Conservation (phyloP, 2,888 invertebrate species). For the Napeogenes sylphis region DNA sequence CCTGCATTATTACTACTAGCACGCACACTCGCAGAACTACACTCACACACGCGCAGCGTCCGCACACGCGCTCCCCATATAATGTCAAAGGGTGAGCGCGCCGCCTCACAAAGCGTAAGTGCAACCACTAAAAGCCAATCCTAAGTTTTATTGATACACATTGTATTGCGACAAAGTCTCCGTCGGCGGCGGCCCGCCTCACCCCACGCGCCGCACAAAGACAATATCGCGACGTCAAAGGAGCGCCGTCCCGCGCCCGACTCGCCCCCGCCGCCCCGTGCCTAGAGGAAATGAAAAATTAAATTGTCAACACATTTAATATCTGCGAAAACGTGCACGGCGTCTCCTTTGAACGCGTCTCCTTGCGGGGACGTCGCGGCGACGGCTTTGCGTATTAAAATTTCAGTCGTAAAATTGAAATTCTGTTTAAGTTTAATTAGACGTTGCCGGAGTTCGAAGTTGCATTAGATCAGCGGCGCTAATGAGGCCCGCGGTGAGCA, state of each 20-base stretch:
- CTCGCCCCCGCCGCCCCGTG: constrained; percentile 43
- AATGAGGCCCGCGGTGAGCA: constrained; percentile 74
- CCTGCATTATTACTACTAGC: constrained; percentile 47
- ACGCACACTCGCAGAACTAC: constrained; percentile 40
- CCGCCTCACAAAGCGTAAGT: constrained; percentile 78
- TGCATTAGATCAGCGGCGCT: constrained; percentile 74
- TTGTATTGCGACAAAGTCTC: constrained; percentile 79
- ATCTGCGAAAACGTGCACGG: constrained; percentile 77
- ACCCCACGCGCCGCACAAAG: constrained; percentile 75
- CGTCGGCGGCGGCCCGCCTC: constrained; percentile 68
- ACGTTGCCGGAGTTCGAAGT: constrained; percentile 70
- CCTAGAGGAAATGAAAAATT: constrained; percentile 78
- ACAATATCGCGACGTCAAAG: constrained; percentile 79
- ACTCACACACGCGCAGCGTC: constrained; percentile 37
- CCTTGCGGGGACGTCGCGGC: constrained; percentile 66
- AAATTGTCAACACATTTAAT: constrained; percentile 79
- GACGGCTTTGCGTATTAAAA: constrained; percentile 73
- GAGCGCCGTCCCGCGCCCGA: constrained; percentile 60
- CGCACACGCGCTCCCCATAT: constrained; percentile 56
- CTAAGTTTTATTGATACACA: constrained; percentile 79
- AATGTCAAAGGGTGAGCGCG: constrained; percentile 77
- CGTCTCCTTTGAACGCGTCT: constrained; percentile 72
- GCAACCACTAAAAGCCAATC: constrained; percentile 79
- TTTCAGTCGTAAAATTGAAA: constrained; percentile 74
- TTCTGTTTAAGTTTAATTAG: constrained; percentile 75